Base-by-base conservation (phyloP, 2,888 invertebrate genomes). In the Carcina quercana region DNA sequence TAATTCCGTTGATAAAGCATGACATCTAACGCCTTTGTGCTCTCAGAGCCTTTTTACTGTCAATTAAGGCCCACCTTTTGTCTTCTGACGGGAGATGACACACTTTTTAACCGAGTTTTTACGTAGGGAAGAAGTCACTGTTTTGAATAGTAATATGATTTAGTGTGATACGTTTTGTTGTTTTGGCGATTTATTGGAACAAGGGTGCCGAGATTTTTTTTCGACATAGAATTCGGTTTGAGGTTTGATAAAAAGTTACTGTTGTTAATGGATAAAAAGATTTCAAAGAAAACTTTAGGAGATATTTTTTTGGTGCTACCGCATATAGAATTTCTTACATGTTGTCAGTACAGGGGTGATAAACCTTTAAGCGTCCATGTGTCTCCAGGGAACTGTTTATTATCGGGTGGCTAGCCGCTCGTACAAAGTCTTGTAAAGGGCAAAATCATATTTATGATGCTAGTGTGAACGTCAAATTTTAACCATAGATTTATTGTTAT, bases 1-100 rank as follows among this genome's bases (percentile, higher is more conserved):
- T 82, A 83, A 83, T 83, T 74, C 74, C 55, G 64, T 72, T 82
- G 82, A 82, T 82, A 79, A 62, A 66, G 72, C 80, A 68, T 80
- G 83, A 80, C 83, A 78, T 72, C 71, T 73, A 67, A 62, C 69
- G 71, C 76, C 56, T 71, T 83, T 83, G 78, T 83, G 50, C 47
- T 47, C 53, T 55, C 44, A 52, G 47, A 53, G 50, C 62, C 65
- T 61, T 72, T 69, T 66, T 64, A 61, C 59, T 69, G 59, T 68
- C 82, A 79, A 82, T 79, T 82, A 80, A 73, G 63, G 66, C 46
- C 48, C 45, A 43, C 24, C 63, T 52, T 55, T 83, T 82, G 82
- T 82, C 70, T 83, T 69, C 40, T 68, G 66, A 74, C 53, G 59
- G 53, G 56, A 75, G 67, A 73, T 73, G 79, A 79, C 76, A 75